These are phyloP conservation scores for Pogonognathellus flavescens DNA, from an alignment of 1,140 invertebrate genomes.

Conservation along the genomic window DNA sequence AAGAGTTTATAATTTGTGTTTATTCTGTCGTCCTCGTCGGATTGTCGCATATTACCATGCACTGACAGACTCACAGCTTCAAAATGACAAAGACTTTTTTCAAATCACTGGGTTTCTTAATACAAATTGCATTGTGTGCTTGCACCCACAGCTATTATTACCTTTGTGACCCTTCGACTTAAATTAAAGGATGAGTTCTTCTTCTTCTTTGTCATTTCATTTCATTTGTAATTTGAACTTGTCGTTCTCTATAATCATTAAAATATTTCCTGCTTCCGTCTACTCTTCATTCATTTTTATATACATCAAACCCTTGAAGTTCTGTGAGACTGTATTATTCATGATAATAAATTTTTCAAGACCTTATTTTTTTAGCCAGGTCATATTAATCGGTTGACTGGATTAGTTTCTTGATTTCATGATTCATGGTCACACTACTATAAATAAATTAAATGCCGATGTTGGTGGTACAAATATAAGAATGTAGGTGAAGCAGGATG, in stretches of 20 bases:
- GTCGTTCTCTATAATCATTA: neutral
- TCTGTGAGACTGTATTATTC: neutral
- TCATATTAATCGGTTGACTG: too few relatives aligned
- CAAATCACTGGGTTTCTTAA: neutral
- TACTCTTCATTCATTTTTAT: neutral
- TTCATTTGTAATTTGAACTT: slow-evolving; percentile 6
- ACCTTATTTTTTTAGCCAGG: neutral
- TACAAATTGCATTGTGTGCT: neutral
- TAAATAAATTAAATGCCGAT: neutral
- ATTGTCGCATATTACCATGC: neutral
- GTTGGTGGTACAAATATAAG: neutral
- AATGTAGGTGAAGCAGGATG: slow-evolving; percentile 33
- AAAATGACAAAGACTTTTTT: neutral
- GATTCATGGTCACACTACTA: neutral
- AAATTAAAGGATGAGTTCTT: neutral
- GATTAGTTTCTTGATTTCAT: neutral
- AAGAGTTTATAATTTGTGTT: slow-evolving; percentile 42
- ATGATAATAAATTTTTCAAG: neutral
- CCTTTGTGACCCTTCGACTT: slow-evolving; percentile 7
- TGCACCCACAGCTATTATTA: neutral
- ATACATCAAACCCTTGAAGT: neutral
- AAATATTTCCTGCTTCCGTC: slow-evolving; percentile 44
- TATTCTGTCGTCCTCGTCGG: neutral
- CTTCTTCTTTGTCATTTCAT: too few relatives aligned
- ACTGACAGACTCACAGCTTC: neutral